Percentiles rank a stretch among this genome's conserved stretches.
These are phyloP conservation scores for Eutolmus rufibarbis DNA, from an alignment of 2,888 invertebrate species.

Conservation along the genomic window DNA sequence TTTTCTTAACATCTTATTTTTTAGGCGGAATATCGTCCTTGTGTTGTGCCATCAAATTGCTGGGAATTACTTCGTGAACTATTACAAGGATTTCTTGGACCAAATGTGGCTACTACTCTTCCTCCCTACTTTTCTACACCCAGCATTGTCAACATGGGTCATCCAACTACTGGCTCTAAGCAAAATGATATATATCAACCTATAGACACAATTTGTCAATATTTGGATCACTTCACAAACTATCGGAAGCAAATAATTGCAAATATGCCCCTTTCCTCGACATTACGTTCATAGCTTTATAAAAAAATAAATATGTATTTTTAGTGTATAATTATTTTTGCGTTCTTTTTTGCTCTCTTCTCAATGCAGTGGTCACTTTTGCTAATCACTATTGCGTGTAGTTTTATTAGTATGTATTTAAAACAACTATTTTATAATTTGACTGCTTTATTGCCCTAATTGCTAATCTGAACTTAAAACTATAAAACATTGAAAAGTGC, in stretches of 20 bases:
- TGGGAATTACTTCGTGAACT: conserved; percentile 94
- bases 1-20: background rate
- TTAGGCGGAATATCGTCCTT: conserved; percentile 81
- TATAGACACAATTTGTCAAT: conserved; percentile 91
- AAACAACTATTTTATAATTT: too few relatives aligned
- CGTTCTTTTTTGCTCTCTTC: too few relatives aligned
- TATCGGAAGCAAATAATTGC: conserved; percentile 76
- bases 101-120: conserved; percentile 74
- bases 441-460: too few relatives aligned
- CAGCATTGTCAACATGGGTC: conserved; percentile 57
- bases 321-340: background rate
- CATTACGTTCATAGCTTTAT: background rate
- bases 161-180: conserved; percentile 63
- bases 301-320: background rate
- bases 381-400: too few relatives aligned
- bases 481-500: too few relatives aligned
- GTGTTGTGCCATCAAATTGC: conserved; percentile 84
- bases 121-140: conserved; percentile 68
- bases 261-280: background rate
- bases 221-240: conserved; percentile 90
- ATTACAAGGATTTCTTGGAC: conserved; percentile 87
- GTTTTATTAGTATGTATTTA: too few relatives aligned
- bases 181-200: conserved; percentile 89
- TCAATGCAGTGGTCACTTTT: too few relatives aligned
- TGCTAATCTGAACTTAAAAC: too few relatives aligned